Evolutionary conservation across 2,797 vertebrate genomes (phyloP).

Genomic region (Triplophysa yarkandensis): DNA sequence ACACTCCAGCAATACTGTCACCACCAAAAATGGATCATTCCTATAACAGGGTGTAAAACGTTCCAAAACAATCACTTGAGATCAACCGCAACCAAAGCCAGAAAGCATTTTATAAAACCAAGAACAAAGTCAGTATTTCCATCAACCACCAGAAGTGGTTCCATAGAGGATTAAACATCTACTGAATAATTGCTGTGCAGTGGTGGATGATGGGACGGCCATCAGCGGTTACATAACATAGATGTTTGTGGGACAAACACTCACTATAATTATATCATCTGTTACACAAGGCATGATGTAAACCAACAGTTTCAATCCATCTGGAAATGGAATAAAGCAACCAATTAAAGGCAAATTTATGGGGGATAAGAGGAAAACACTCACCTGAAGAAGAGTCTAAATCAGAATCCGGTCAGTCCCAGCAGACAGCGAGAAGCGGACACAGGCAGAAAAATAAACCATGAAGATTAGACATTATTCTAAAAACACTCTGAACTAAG

Average conservation of each 20-base stretch:
- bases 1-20: constrained; percentile 1
- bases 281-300: constrained; percentile 45
- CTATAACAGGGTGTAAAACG: background rate
- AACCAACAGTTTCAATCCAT: constrained; percentile 2
- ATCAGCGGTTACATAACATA: constrained; percentile 16
- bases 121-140: background rate
- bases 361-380: constrained; percentile 49
- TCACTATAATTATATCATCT: constrained; percentile 19
- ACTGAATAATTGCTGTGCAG: constrained; percentile 9
- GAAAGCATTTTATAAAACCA: constrained; percentile 3
- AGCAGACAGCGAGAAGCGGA: constrained; percentile 17
- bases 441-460: constrained; percentile 44
- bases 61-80: constrained; percentile 7
- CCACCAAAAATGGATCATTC: background rate
- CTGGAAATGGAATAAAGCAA: background rate
- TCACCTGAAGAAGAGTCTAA: constrained; percentile 94
- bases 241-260: constrained; percentile 26
- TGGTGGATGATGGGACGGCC: constrained; percentile 1
- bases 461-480: constrained; percentile 29
- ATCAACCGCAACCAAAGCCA: background rate
- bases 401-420: constrained; percentile 25
- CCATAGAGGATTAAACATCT: background rate
- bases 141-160: background rate
- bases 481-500: background rate
- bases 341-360: background rate